Evolutionary conservation across 2,888 invertebrate genomes (phyloP), one percentile per base, ranked within the genome.

Genomic region (Eristalinus aeneus): DNA sequence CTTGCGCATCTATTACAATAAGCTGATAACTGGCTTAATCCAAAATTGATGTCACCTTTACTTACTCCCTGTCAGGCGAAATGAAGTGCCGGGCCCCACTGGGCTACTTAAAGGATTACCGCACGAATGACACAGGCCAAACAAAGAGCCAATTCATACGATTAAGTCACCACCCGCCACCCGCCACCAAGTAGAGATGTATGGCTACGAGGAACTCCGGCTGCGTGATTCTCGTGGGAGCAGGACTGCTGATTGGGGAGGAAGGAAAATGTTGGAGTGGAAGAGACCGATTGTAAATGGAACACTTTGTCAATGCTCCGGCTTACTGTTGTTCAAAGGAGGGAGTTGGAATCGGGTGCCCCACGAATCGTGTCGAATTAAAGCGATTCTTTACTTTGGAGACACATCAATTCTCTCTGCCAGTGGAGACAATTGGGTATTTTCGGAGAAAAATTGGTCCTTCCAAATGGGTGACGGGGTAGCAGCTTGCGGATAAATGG

Each of bases 101-200:
- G 82, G 67, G 78, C 78, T 86, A 82, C 78, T 86, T 82, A 73
- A 86, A 73, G 78, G 86, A 86, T 86, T 86, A 82, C 69, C 36
- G 56, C 39, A 58, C 60, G 63, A 74, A 65, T 31, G 67, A 81
- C 76, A 69, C 65, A 54, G 77, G 36, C 61, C 71, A 56, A 65
- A 77, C 81, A 71, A 78, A 56, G 74, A 74, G 86, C 56, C 74
- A 82, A 82, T 86, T 86, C 74, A 74, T 86, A 60, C 58, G 69
- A 60, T 71, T 65, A 72, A 65, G 54, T 31, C 61, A 77, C 67
- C 68, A 69, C 67, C 12, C 31, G 9, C 34, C 39, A 46, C 39
- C 23, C 36, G 53, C 36, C 89, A 12, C 2, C 39, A 39, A 8
- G 56, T 0, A 22, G 22, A 27, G 56, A 87, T 89, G 89, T 88